Base-by-base conservation (phyloP, 2,888 invertebrate genomes). In the Nemotelus nigrinus region DNA sequence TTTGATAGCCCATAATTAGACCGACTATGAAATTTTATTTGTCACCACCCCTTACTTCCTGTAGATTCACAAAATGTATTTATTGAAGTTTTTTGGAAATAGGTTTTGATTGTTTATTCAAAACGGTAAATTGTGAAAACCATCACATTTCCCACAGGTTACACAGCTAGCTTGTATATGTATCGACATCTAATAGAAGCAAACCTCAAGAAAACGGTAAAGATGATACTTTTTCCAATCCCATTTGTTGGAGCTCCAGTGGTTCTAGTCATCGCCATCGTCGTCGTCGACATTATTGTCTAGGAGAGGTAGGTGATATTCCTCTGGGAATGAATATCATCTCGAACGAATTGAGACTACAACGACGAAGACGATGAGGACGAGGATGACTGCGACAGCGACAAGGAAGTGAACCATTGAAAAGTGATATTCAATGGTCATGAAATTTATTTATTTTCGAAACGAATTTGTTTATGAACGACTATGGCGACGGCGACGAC, bases 361-460 rank as follows among this genome's bases (percentile, higher is more conserved):
- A 50, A 50, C 50, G 50, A 50, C 50, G 8, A 50, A 8, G 50
- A 50, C 57, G 57, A 57, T 57, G 57, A 57, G 25, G 7, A 44
- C 45, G 7, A 8, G 41, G 45, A 65, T 43, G 65, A 43, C 10
- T 25, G 25, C 57, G 57, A 68, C 50, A 58, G 58, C 57, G 57
- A 72, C 68, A 58, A 72, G 72, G 72, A 72, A 72, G 72, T 60
- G 63, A 63, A 74, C 74, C 74, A 74, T 74, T 74, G 74, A 74
- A 74, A 74, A 74, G 74, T 74, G 74, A 60, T 74, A 74, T 74
- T 74, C 74, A 74, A 74, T 74, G 74, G 74, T 74, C 60, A 74
- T 74, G 74, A 74, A 74, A 60, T 74, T 70, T 74, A 74, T 74
- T 74, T 74, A 63, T 74, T 60, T 60, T 63, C 74, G 63, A 74